phyloP scores from a whole-genome alignment of 2,797 vertebrate species.

The Acestrorhynchus altus region DNA sequence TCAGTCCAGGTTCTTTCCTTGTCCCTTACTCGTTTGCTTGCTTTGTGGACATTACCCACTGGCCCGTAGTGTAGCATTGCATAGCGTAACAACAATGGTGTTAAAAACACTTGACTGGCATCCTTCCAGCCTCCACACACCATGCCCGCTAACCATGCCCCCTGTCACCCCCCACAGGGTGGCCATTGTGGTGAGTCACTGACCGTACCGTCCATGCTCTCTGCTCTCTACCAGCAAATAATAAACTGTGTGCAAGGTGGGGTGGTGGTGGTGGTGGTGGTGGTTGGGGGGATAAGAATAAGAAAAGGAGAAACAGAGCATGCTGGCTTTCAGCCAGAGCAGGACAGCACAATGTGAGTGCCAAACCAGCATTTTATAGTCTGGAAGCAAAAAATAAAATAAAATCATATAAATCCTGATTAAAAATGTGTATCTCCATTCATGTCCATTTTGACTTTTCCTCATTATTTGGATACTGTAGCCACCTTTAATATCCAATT shows the following conservation, averaged over 20 bases:
- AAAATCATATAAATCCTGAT: no score
- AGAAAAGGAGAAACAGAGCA: constrained; percentile 74
- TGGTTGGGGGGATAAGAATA: constrained; percentile 77
- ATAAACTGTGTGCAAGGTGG: constrained; percentile 51
- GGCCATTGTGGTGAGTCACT: constrained; percentile 81
- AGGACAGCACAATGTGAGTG: constrained; percentile 76
- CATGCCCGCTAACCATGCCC: constrained; percentile 73
- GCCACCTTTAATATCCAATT: no score
- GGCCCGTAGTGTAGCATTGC: constrained; percentile 68
- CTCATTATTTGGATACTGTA: no score
- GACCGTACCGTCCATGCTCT: constrained; percentile 77
- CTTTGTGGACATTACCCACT: constrained; percentile 74
- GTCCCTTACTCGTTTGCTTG: constrained; percentile 52
- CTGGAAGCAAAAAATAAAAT: constrained; percentile 47
- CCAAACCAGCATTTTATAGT: constrained; percentile 76
- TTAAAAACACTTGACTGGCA: constrained; percentile 79
- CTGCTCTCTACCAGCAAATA: constrained; percentile 66
- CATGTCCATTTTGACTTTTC: no score
- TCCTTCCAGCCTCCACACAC: constrained; percentile 71
- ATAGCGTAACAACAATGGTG: constrained; percentile 61
- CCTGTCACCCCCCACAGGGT: constrained; percentile 66
- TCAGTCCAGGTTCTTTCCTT: constrained; percentile 24
- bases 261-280: constrained; percentile 32
- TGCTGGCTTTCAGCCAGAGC: constrained; percentile 73
- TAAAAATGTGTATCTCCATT: no score